Percentiles rank a stretch among this genome's conserved stretches.
phyloP scores from a whole-genome alignment of 2,888 invertebrate species.

The Epsilonema sp. region DNA sequence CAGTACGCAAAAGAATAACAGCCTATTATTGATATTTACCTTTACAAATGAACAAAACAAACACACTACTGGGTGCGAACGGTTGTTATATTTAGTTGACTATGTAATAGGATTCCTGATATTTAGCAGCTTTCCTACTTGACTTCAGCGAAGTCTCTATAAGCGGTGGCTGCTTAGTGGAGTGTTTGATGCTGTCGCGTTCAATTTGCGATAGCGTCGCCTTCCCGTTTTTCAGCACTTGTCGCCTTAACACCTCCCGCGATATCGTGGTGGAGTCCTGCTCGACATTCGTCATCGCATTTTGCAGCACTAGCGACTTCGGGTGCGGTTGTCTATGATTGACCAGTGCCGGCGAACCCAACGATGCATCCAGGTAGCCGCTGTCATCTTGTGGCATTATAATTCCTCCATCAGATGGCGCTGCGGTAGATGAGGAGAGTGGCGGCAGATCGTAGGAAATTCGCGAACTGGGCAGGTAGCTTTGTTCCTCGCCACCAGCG shows the following conservation, averaged over 20 bases:
- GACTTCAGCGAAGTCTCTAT: background rate
- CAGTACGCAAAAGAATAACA: no score
- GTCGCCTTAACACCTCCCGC: no score
- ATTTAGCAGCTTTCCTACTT: no score
- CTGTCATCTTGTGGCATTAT: background rate
- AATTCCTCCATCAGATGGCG: no score
- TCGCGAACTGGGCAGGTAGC: background rate
- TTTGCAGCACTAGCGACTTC: background rate
- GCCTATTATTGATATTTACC: no score
- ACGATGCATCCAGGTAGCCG: background rate
- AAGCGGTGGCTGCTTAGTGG: no score
- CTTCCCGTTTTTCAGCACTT: background rate
- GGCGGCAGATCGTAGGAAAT: background rate
- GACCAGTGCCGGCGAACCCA: no score
- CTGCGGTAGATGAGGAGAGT: background rate
- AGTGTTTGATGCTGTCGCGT: background rate
- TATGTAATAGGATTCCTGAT: no score
- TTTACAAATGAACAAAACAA: no score
- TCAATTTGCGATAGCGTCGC: background rate
- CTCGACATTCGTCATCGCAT: background rate
- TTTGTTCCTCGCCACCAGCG: background rate
- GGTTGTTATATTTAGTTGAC: no score
- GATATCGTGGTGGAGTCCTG: background rate
- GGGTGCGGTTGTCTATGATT: background rate
- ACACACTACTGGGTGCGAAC: no score